Evolutionary conservation across 2,113 vertebrate genomes (phyloP).

Genomic region (Plestiodon gilberti): DNA sequence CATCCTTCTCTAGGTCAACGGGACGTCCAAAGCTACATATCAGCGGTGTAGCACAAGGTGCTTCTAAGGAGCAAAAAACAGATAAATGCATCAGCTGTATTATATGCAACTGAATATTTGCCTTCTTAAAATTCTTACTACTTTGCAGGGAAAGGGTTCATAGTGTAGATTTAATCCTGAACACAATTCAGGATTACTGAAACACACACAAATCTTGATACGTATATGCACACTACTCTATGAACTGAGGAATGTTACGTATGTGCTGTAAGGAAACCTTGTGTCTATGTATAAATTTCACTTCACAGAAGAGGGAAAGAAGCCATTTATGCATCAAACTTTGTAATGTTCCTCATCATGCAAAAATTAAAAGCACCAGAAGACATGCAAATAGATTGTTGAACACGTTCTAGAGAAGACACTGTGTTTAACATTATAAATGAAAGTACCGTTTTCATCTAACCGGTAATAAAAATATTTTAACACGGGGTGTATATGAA

Average conservation of each 20-base stretch:
- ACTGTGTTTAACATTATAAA: not conserved
- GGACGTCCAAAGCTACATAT: slow-evolving; percentile 90
- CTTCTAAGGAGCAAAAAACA: slow-evolving; percentile 81
- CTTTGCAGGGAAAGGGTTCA: not conserved
- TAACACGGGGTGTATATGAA: not conserved
- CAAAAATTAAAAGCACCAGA: not conserved
- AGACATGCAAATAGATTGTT: not conserved
- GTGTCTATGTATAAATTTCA: not conserved
- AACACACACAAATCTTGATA: not conserved
- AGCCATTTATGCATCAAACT: not conserved
- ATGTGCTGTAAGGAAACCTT: too few relatives aligned
- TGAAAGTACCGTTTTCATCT: not conserved
- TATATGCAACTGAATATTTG: not conserved
- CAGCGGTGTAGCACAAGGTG: slow-evolving; percentile 91
- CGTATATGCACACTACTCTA: not conserved
- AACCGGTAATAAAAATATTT: not conserved
- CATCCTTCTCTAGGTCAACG: slow-evolving; percentile 94
- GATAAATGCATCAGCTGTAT: slow-evolving; percentile 16
- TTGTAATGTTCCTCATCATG: not conserved
- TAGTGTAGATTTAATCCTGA: not conserved
- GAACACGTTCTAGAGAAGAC: not conserved
- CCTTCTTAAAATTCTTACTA: not conserved
- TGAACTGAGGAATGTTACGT: not conserved
- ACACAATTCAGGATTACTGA: not conserved
- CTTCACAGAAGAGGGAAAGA: not conserved